Evolutionary conservation across 2,797 vertebrate genomes (phyloP), one percentile per base, ranked within the genome.

Genomic region (Somateria mollissima): DNA sequence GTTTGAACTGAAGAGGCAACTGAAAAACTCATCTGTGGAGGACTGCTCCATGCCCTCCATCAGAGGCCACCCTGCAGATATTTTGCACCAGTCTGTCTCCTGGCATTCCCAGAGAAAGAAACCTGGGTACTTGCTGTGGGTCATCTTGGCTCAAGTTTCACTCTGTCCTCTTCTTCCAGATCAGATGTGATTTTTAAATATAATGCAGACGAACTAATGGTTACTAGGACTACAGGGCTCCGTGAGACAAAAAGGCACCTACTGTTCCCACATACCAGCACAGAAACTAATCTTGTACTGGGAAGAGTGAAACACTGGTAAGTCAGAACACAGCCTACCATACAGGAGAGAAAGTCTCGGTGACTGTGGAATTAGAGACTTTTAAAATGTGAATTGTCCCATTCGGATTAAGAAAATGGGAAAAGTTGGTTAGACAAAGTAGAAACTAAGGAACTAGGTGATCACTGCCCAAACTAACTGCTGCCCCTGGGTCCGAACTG

Each of bases 251-350:
- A 62, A 41, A 36, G 75, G 49, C 62, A 37, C 32, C 67, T 8
- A 9, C 32, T 20, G 4, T 2, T 2, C 12, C 43, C 65, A 24
- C 28, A 9, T 41, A 64, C 28, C 75, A 16, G 64, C 51, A 39
- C 28, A 37, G 80, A 25, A 43, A 45, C 41, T 2, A 5, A 6
- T 4, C 54, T 8, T 0, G 0, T 13, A 15, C 32, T 45, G 54
- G 47, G 3, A 34, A n/a, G 43, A 27, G 28, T 2, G 41, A 30
- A 20, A 15, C 0, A 8, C 16, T 36, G 53, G 27, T 11, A 32
- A 39, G 61, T 37, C 41, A 43, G 28, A n/a, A 25, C 14, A 15
- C 0, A 6, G 11, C 36, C 30, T 43, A 6, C 56, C 70, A 34
- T 25, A 11, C 28, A 45, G 20, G 10, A 5, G 27, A 22, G 72